These are phyloP conservation scores for Ophion slaviceki DNA, from an alignment of 2,888 invertebrate species.

Conservation along the genomic window DNA sequence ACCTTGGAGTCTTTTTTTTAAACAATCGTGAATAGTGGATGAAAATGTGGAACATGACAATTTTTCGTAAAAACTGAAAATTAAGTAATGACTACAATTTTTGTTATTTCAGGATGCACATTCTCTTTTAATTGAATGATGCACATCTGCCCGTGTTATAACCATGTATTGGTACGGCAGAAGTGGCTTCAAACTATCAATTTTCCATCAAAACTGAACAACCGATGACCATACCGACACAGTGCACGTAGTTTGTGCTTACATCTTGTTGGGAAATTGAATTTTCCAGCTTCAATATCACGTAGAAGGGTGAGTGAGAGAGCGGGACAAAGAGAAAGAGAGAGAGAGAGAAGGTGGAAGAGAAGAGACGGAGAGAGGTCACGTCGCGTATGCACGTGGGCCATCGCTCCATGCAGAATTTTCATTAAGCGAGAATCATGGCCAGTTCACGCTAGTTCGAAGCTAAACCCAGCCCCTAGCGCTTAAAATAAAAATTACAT, in stretches of 20 bases:
- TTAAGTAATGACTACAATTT: too few relatives aligned
- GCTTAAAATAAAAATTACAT: slow-evolving; percentile 61
- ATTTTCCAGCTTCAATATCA: slow-evolving; percentile 54
- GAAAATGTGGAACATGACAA: too few relatives aligned
- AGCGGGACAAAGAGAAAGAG: neutral
- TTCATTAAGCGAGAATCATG: slow-evolving; percentile 65
- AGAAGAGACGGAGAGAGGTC: slow-evolving; percentile 52
- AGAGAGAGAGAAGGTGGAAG: slow-evolving; percentile 27
- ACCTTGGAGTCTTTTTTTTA: too few relatives aligned
- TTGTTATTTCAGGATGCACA: neutral
- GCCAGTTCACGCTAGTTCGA: slow-evolving; percentile 28
- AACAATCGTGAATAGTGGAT: too few relatives aligned
- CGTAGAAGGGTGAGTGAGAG: slow-evolving; percentile 1
- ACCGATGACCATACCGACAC: slow-evolving; percentile 53
- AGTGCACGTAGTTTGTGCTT: slow-evolving; percentile 61
- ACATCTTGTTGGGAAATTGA: slow-evolving; percentile 65
- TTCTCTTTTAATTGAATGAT: neutral
- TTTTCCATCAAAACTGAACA: slow-evolving; percentile 53
- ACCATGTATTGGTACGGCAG: slow-evolving; percentile 18
- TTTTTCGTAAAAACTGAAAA: too few relatives aligned
- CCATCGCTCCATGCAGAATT: slow-evolving; percentile 64
- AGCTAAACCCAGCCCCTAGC: slow-evolving; percentile 32
- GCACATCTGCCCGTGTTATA: neutral
- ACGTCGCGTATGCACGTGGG: slow-evolving; percentile 62
- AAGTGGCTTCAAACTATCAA: slow-evolving; percentile 21